phyloP scores from a whole-genome alignment of 2,888 invertebrate genomes.

The Eupelmus urozonus region DNA sequence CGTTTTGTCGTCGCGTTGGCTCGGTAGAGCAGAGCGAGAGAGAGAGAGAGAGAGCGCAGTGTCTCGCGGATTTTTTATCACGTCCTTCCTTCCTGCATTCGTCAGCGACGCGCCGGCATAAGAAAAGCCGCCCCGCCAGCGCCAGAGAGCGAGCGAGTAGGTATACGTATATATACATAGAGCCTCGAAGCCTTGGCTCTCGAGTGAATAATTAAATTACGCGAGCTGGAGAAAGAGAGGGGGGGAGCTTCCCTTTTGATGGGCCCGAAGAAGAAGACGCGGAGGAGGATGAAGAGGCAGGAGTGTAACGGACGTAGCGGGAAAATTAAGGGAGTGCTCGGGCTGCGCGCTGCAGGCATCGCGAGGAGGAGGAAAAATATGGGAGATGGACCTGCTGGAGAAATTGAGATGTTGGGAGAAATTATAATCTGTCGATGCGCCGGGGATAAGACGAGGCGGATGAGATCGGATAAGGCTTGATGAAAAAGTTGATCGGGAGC shows the following conservation, averaged over 20 bases:
- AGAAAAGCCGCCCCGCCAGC: slow-evolving; percentile 51
- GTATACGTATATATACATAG: too few species aligned
- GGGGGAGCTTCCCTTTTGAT: slow-evolving; percentile 42
- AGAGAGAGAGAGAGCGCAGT: too few species aligned
- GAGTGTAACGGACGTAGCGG: slow-evolving; percentile 52
- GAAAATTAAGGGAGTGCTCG: slow-evolving; percentile 51
- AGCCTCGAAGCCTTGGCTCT: slow-evolving; percentile 30
- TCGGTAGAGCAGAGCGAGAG: too few species aligned
- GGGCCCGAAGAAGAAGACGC: slow-evolving; percentile 29
- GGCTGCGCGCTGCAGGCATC: too few species aligned
- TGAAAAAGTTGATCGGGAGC: too few species aligned
- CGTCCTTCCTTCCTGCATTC: slow-evolving; percentile 61
- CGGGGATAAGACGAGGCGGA: not conserved
- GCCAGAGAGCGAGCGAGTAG: not conserved
- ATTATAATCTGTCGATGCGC: slow-evolving; percentile 38
- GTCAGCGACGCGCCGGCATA: slow-evolving; percentile 48
- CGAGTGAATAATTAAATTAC: slow-evolving; percentile 59
- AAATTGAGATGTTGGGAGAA: slow-evolving; percentile 26
- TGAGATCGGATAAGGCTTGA: not conserved
- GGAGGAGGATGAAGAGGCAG: slow-evolving; percentile 38
- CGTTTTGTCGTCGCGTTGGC: slow-evolving; percentile 46
- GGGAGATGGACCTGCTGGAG: not conserved
- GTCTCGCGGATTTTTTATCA: slow-evolving; percentile 60
- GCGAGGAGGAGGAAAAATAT: not conserved
- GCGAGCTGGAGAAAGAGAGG: too few species aligned